These are phyloP conservation scores for Anser brachyrhynchus DNA, from an alignment of 2,113 vertebrate species.

Conservation along the genomic window DNA sequence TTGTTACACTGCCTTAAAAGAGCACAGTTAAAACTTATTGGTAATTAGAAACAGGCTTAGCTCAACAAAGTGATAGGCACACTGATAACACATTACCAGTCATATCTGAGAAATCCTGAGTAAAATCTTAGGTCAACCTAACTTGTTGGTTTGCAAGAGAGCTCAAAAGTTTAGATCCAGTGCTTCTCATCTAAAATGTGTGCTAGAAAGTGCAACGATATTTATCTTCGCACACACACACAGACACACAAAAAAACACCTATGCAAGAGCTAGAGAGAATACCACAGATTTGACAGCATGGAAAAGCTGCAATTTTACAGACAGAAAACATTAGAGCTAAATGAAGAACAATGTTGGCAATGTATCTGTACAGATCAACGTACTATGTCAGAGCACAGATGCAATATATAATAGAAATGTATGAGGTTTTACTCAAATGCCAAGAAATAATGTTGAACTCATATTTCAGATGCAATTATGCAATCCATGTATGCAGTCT, in stretches of 20 bases:
- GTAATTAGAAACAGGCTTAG: background rate
- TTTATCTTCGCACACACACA: background rate
- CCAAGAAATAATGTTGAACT: background rate
- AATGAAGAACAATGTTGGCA: background rate
- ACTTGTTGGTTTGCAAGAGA: background rate
- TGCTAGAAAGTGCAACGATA: background rate
- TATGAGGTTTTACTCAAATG: background rate
- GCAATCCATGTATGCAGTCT: conserved; percentile 75
- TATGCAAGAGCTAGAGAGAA: background rate
- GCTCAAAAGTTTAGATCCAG: background rate
- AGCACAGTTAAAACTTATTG: background rate
- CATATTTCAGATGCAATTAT: conserved; percentile 72
- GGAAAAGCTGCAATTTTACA: background rate
- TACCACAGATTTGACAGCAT: background rate
- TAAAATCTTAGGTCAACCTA: background rate
- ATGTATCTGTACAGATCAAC: background rate
- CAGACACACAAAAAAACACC: background rate
- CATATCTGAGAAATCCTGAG: background rate
- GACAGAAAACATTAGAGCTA: background rate
- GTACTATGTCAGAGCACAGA: background rate
- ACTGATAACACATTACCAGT: background rate
- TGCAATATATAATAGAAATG: background rate
- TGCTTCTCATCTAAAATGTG: background rate
- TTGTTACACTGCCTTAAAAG: background rate
- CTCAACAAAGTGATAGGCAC: background rate